Evolutionary conservation across 2,113 vertebrate genomes (phyloP).

Genomic region (Oxyura jamaicensis): DNA sequence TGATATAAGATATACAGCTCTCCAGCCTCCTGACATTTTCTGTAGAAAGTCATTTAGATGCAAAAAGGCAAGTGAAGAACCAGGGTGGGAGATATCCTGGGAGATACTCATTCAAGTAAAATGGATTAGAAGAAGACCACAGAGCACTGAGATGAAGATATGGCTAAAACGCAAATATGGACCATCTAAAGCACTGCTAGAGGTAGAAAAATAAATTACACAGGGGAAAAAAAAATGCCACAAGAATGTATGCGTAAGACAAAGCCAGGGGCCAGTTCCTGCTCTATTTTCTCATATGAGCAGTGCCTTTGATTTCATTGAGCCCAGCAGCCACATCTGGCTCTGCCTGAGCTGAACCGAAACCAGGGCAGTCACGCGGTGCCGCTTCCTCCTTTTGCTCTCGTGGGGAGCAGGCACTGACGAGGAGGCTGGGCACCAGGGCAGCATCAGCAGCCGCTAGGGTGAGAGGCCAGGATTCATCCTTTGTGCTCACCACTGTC

Average conservation of each 20-base stretch:
- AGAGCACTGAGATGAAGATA: background rate
- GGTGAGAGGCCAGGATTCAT: background rate
- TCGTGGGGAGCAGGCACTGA: background rate
- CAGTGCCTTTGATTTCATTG: background rate
- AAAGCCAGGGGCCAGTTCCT: background rate
- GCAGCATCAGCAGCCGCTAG: background rate
- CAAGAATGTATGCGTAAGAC: background rate
- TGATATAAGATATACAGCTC: background rate
- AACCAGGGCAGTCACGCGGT: constrained; percentile 14
- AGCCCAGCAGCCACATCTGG: background rate
- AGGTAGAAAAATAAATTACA: background rate
- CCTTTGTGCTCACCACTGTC: background rate
- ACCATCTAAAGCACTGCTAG: background rate
- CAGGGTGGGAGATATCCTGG: background rate
- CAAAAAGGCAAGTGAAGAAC: background rate
- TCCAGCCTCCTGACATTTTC: background rate
- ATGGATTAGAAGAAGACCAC: background rate
- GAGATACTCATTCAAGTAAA: background rate
- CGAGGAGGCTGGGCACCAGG: constrained; percentile 1
- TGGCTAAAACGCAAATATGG: background rate
- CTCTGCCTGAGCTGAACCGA: background rate
- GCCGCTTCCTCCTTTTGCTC: constrained; percentile 18
- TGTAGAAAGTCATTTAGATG: background rate
- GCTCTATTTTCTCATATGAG: background rate
- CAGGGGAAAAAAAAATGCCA: background rate